These are phyloP conservation scores for Nothobranchius kuhntae DNA, from an alignment of 2,113 vertebrate genomes.

Conservation along the genomic window DNA sequence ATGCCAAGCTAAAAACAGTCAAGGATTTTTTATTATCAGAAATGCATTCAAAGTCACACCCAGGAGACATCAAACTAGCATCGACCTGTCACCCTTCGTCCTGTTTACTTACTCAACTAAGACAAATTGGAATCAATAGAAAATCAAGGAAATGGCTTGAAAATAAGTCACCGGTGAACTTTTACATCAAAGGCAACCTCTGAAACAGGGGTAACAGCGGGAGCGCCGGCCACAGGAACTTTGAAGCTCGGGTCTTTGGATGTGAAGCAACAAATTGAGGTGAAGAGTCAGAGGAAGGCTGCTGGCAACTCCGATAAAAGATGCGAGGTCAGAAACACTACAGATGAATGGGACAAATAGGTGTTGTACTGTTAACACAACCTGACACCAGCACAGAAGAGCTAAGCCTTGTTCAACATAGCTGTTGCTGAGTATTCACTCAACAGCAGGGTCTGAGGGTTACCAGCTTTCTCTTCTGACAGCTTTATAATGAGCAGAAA, in stretches of 20 bases:
- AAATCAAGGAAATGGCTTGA: constrained; percentile 74
- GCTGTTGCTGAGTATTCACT: constrained; percentile 32
- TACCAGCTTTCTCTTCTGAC: constrained; percentile 15
- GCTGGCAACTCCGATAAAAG: constrained; percentile 36
- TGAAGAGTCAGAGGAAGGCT: constrained; percentile 57
- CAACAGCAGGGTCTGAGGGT: constrained; percentile 13
- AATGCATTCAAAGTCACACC: constrained; percentile 38
- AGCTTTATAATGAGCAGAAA: constrained; percentile 18
- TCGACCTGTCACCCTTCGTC: constrained; percentile 57
- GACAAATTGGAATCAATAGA: constrained; percentile 74
- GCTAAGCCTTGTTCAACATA: constrained; percentile 43
- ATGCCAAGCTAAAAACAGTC: constrained; percentile 53
- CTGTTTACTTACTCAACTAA: constrained; percentile 44
- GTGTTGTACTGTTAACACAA: constrained; percentile 58
- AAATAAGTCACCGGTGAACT: constrained; percentile 79
- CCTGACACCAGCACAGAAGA: constrained; percentile 54
- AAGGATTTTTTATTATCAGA: constrained; percentile 57
- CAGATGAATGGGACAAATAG: constrained; percentile 65
- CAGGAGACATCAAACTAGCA: constrained; percentile 66
- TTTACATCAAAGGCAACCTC: constrained; percentile 78
- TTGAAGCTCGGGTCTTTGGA: constrained; percentile 61
- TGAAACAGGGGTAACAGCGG: constrained; percentile 41
- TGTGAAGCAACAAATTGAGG: constrained; percentile 68
- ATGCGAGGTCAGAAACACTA: constrained; percentile 64
- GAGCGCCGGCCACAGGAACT: constrained; percentile 41